A percentile compares a stretch with the other conserved stretches of the same genome.
These are phyloP conservation scores for Julus scanicus DNA, from an alignment of 2,888 invertebrate species.

Conservation along the genomic window DNA sequence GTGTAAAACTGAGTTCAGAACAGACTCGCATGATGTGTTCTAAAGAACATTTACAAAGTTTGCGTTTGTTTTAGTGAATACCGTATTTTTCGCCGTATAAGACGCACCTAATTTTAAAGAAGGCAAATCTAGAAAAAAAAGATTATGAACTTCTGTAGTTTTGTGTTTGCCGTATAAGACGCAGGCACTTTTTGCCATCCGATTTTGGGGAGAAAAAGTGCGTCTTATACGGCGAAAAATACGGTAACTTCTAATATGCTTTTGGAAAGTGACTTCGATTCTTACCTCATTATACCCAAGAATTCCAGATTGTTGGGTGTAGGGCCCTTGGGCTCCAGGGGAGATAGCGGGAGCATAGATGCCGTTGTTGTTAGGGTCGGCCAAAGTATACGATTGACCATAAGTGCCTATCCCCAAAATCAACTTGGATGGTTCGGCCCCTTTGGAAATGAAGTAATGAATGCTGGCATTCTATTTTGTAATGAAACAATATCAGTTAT, in stretches of 20 bases:
- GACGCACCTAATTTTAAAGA: too few relatives aligned
- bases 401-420: slow-evolving; percentile 46
- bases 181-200: too few relatives aligned
- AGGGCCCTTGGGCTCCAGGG: slow-evolving; percentile 73
- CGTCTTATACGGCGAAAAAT: too few relatives aligned
- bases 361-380: neutral
- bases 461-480: neutral
- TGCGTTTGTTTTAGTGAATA: too few relatives aligned
- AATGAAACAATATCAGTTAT: neutral
- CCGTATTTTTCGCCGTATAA: too few relatives aligned
- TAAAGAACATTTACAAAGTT: too few relatives aligned
- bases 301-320: slow-evolving; percentile 82
- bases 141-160: too few relatives aligned
- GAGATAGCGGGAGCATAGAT: neutral
- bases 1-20: too few relatives aligned
- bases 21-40: too few relatives aligned
- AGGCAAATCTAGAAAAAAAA: too few relatives aligned
- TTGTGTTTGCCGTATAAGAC: too few relatives aligned
- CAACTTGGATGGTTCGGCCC: slow-evolving; percentile 49
- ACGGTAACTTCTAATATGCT: neutral
- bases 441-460: neutral
- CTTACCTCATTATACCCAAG: slow-evolving; percentile 87
- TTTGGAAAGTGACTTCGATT: neutral
- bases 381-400: slow-evolving; percentile 51
- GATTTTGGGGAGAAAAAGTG: too few relatives aligned